Evolutionary conservation across 2,113 vertebrate genomes (phyloP), one percentile per base, ranked within the genome.

Genomic region (Oryzias celebensis): DNA sequence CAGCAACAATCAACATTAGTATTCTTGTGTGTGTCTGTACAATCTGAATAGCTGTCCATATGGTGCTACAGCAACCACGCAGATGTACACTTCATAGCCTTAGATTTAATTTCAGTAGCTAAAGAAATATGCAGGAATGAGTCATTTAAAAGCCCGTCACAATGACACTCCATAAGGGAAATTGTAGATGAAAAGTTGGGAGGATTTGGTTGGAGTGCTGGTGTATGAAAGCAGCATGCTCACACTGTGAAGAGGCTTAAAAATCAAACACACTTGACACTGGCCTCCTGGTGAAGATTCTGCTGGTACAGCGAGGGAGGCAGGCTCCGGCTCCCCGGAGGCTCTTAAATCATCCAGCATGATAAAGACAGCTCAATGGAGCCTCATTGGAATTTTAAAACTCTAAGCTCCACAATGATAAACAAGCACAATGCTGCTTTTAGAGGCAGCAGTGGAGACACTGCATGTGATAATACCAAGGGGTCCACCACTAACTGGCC

Each of bases 321-420:
- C 55, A 18, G 58, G 5, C 64, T 70, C 56, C 65, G 12, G 76
- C 76, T 82, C 81, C 82, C 73, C 20, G 49, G 52, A 58, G 60
- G 68, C 72, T 61, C 85, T 75, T 82, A 73, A 88, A 85, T 81
- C 77, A 74, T 83, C 68, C 66, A 14, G 52, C 53, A 82, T 76
- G 82, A 84, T 84, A 66, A 81, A 86, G 78, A 82, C 68, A 6
- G 52, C 51, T 26, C 51, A 36, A 66, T 56, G 52, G 31, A 68
- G 77, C 73, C 78, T 82, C 73, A 66, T 72, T 77, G 82, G 83
- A 85, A 88, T 88, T 85, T 80, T 68, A 86, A 87, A 88, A 72
- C 65, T 46, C 50, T 53, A 70, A 67, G 55, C 52, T 58, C 53
- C 52, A 62, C 73, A 73, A 45, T 73, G 62, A 58, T 79, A 85